Conservation (phyloP, 2,113 vertebrate genomes). For the Manacus vitellinus region DNA sequence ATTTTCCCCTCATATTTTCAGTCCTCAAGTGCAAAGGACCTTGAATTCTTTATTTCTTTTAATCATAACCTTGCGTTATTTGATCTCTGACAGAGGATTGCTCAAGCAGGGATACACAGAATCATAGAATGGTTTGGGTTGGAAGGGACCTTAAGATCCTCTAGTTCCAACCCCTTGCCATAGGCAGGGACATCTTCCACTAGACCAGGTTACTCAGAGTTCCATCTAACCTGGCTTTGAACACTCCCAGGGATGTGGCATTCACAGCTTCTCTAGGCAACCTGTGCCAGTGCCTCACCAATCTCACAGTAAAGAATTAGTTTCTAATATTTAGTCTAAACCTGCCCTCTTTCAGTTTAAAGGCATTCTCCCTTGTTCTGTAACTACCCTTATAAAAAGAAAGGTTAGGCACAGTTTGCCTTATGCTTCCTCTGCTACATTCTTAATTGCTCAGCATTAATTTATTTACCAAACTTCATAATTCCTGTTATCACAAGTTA, state of each 20-base stretch:
- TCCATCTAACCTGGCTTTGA: background rate
- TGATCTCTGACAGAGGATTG: background rate
- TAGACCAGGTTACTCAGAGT: accelerated
- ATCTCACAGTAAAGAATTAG: background rate
- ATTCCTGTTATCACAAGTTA: background rate
- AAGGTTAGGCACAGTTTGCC: background rate
- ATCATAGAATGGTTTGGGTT: background rate
- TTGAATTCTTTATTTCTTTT: background rate
- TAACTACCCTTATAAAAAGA: background rate
- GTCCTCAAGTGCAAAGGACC: background rate
- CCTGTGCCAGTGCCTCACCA: background rate
- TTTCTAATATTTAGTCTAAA: background rate
- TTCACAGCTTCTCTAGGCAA: background rate
- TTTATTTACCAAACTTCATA: background rate
- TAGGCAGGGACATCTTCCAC: background rate
- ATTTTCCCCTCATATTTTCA: background rate
- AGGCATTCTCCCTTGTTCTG: background rate
- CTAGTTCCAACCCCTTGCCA: background rate
- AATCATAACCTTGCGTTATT: background rate
- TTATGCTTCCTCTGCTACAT: background rate
- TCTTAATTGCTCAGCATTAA: background rate
- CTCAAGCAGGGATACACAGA: background rate
- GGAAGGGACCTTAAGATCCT: background rate
- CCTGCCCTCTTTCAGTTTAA: background rate
- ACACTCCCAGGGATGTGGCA: background rate